These are phyloP conservation scores for Xanthostigma xanthostigma DNA, from an alignment of 2,888 invertebrate species.

Conservation along the genomic window DNA sequence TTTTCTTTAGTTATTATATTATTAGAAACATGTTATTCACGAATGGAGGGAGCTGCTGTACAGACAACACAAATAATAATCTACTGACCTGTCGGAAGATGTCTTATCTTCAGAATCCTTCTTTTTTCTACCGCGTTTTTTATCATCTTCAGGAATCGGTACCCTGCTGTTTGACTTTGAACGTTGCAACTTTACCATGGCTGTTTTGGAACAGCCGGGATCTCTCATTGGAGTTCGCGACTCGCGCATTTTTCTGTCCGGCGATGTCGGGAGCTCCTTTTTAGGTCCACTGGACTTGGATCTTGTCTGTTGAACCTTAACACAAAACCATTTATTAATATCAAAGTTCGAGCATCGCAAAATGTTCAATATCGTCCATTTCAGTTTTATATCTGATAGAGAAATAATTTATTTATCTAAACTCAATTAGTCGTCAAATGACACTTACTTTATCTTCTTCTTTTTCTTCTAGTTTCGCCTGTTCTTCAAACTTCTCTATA, in stretches of 20 bases:
- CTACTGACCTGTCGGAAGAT: constrained; percentile 7
- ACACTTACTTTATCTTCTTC: constrained; percentile 19
- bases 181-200: constrained; percentile 17
- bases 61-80: neutral
- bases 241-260: constrained; percentile 12
- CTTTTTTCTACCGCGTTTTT: constrained; percentile 24
- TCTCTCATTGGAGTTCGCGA: constrained; percentile 13
- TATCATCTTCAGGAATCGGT: constrained; percentile 20
- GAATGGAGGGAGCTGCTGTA: too few species aligned
- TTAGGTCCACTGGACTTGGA: constrained; percentile 19
- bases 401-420: neutral
- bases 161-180: constrained; percentile 7
- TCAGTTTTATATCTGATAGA: neutral
- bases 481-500: constrained; percentile 22
- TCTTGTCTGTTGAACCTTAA: constrained; percentile 25
- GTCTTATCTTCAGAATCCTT: constrained; percentile 26
- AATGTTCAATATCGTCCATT: neutral
- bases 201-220: constrained; percentile 15
- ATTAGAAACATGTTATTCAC: too few species aligned
- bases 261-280: neutral
- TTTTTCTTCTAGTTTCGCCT: constrained; percentile 17
- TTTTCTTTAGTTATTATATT: too few species aligned
- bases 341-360: neutral
- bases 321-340: neutral
- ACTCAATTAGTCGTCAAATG: neutral